A percentile compares a stretch with the other conserved stretches of the same genome.
Conservation (phyloP, 2,888 invertebrate genomes). For the Argynnis bischoffii region DNA sequence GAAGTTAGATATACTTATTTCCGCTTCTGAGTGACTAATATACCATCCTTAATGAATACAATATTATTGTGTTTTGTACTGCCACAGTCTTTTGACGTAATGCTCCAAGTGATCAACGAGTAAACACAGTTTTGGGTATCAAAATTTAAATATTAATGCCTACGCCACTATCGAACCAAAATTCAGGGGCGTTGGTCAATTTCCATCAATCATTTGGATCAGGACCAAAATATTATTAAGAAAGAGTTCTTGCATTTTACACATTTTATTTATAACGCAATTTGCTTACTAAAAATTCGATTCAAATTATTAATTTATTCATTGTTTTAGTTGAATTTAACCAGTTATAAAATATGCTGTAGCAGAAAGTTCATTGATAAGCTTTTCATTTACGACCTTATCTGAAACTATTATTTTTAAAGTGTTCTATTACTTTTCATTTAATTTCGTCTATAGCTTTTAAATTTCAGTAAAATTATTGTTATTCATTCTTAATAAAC, state of each 20-base stretch:
- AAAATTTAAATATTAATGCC: constrained; percentile 45
- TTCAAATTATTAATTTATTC: constrained; percentile 12
- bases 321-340: constrained; percentile 14
- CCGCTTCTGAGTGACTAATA: constrained; percentile 24
- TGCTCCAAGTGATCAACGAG: constrained; percentile 44
- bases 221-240: constrained; percentile 37
- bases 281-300: constrained; percentile 27
- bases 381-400: too few species aligned
- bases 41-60: constrained; percentile 37
- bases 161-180: constrained; percentile 37
- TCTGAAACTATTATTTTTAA: too few species aligned
- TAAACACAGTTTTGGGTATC: constrained; percentile 46
- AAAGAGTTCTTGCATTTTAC: constrained; percentile 35
- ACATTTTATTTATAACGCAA: constrained; percentile 35
- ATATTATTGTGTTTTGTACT: constrained; percentile 45
- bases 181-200: constrained; percentile 43
- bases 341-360: too few species aligned
- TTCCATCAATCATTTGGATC: constrained; percentile 43
- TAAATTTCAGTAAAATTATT: constrained; percentile 16
- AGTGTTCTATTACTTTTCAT: too few species aligned
- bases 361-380: background rate
- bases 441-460: background rate
- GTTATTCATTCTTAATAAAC: constrained; percentile 17
- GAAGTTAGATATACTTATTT: background rate
- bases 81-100: constrained; percentile 45